Percentiles rank a stretch among this genome's conserved stretches.
phyloP scores from a whole-genome alignment of 2,113 vertebrate species.

The Hippocampus mohnikei region DNA sequence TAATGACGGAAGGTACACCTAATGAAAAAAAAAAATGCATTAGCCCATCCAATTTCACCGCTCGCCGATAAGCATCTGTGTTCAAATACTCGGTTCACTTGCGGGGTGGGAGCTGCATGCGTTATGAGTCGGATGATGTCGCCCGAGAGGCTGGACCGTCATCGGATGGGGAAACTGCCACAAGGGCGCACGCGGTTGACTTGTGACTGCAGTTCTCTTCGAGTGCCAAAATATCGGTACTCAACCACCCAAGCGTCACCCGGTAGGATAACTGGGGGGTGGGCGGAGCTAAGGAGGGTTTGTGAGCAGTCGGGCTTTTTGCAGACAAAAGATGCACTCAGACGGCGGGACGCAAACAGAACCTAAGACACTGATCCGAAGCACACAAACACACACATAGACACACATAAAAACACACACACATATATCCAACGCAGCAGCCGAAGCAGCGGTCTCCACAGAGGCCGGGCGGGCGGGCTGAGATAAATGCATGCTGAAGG shows the following conservation, averaged over 20 bases:
- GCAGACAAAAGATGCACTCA: slow-evolving; percentile 46
- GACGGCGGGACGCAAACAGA: slow-evolving; percentile 40
- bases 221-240: too few species aligned
- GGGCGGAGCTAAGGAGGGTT: background rate
- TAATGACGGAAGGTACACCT: slow-evolving; percentile 23
- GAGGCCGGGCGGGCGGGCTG: slow-evolving; percentile 37
- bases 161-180: slow-evolving; percentile 8
- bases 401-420: slow-evolving; percentile 9
- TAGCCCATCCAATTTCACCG: slow-evolving; percentile 52
- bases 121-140: slow-evolving; percentile 54
- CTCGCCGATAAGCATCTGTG: slow-evolving; percentile 60
- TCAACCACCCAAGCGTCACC: slow-evolving; percentile 7
- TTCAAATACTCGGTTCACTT: slow-evolving; percentile 46
- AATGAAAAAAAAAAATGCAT: slow-evolving; percentile 46
- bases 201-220: background rate
- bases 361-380: slow-evolving; percentile 51
- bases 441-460: slow-evolving; percentile 65
- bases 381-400: slow-evolving; percentile 4
- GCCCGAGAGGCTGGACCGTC: slow-evolving; percentile 21
- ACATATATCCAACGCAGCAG: slow-evolving; percentile 14
- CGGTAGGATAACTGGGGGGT: too few species aligned
- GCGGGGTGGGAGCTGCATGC: slow-evolving; percentile 32
- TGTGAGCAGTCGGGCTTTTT: slow-evolving; percentile 11
- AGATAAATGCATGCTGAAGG: slow-evolving; percentile 58
- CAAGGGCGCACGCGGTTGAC: background rate